These are phyloP conservation scores for Eristalis arbustorum DNA, from an alignment of 2,888 invertebrate species.

Conservation along the genomic window DNA sequence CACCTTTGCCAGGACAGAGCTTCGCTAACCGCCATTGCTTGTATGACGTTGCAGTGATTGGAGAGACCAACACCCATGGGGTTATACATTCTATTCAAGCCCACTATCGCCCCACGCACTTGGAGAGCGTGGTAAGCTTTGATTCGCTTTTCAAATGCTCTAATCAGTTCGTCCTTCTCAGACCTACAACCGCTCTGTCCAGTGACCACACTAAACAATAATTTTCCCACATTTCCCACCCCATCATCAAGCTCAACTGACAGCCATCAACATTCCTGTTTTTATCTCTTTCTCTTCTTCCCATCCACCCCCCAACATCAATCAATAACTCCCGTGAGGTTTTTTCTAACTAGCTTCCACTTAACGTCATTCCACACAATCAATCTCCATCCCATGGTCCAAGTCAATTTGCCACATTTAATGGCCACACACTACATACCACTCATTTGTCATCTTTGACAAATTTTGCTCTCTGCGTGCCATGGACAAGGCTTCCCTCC, in stretches of 20 bases:
- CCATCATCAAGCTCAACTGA: neutral
- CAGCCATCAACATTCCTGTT: neutral
- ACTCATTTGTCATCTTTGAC: constrained; percentile 50
- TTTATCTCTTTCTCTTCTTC: neutral
- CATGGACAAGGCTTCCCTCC: neutral
- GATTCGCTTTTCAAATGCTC: too few species aligned
- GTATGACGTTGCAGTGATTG: too few species aligned
- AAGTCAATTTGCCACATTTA: constrained; percentile 38
- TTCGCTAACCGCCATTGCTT: too few species aligned
- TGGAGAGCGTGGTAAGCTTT: too few species aligned
- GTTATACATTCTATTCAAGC: too few species aligned
- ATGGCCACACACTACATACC: constrained; percentile 37
- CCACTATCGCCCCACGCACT: too few species aligned
- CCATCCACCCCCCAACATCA: neutral
- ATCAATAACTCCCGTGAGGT: neutral
- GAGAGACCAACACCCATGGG: too few species aligned
- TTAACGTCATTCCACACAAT: constrained; percentile 20
- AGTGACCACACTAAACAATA: too few species aligned
- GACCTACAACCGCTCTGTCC: too few species aligned
- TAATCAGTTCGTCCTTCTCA: too few species aligned
- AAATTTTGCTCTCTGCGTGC: constrained; percentile 29
- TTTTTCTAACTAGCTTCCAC: constrained; percentile 4
- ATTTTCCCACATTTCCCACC: neutral
- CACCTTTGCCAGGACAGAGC: too few species aligned
- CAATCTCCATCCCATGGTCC: constrained; percentile 26